Percentiles rank a stretch among this genome's conserved stretches.
Conservation (phyloP, 2,113 vertebrate species). For the Herpetotheres cachinnans region DNA sequence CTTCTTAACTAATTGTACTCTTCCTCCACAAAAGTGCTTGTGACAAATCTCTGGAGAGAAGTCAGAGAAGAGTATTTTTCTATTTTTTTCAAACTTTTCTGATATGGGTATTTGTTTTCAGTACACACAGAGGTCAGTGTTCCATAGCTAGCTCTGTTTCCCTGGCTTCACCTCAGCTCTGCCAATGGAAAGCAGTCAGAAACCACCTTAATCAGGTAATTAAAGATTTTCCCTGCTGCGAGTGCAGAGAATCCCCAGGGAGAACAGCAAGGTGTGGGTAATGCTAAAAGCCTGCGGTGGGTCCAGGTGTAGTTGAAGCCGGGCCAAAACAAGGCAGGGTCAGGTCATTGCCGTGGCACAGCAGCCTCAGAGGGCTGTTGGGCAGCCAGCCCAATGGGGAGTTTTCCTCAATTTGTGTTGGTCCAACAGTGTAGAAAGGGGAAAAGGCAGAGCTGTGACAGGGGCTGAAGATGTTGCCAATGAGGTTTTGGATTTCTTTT, state of each 20-base stretch:
- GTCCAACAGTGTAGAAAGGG: background rate
- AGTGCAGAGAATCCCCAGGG: background rate
- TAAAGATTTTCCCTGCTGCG: background rate
- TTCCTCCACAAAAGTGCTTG: background rate
- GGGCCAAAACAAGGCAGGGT: background rate
- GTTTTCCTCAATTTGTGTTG: background rate
- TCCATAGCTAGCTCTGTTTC: background rate
- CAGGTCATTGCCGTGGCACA: background rate
- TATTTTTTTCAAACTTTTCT: background rate
- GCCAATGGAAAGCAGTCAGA: background rate
- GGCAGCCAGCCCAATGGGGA: background rate
- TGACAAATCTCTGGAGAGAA: background rate
- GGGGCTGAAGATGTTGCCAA: background rate
- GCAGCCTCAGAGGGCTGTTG: background rate
- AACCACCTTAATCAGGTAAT: background rate
- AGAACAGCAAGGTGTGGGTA: background rate
- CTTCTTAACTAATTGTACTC: background rate
- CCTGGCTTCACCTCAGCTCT: background rate
- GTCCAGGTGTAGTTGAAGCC: background rate
- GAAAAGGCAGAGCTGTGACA: background rate
- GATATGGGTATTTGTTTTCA: background rate
- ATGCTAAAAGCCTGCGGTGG: background rate
- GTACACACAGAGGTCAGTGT: rapidly evolving
- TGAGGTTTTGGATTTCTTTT: background rate
- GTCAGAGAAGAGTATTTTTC: background rate